Base-by-base conservation (phyloP, 2,888 invertebrate genomes). In the Cheilosia soror region DNA sequence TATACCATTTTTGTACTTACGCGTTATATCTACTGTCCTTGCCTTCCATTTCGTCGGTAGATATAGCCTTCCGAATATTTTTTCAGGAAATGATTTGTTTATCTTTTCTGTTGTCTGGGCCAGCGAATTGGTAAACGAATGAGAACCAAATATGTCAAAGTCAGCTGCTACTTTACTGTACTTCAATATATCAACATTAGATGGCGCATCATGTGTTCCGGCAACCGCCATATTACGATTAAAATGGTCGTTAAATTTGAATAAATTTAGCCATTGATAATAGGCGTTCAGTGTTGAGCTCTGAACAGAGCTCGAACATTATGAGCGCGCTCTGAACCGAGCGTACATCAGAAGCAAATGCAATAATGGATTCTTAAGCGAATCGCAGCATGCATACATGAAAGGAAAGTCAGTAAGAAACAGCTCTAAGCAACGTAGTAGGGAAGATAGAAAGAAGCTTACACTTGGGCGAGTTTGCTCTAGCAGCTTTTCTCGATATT, bases 1-100 rank as follows among this genome's bases (percentile, higher is more conserved):
- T 20, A 6, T 2, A 37, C 5, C 9, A n/a, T 5, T 11, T 15
- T 0, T 20, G 5, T 77, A 88, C 91, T 89, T 89, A 92, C 91
- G 89, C 88, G 87, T 90, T 91, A 68, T 90, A 89, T 89, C 91
- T 90, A 89, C 89, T 89, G 87, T 92, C 91, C 89, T 91, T 92
- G 87, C 87, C 84, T 42, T 89, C 88, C 90, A 91, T 91, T 71
- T 53, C 11, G 6, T 5, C 4, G 20, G 40, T 29, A 4, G 29
- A 15, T 57, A 66, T 53, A n/a, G 49, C 27, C 11, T 31, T 11
- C 57, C 9, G 7, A 37, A 58, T 20, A 20, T 55, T 77, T 83
- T 78, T 83, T 79, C 83, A 65, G 73, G 73, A 83, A 79, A 27
- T 37, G 27, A 31, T 69, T 84, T 84, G 83, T 79, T 84, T 83